Conservation (phyloP, 2,888 invertebrate genomes). For the Trissolcus brochymenae region DNA sequence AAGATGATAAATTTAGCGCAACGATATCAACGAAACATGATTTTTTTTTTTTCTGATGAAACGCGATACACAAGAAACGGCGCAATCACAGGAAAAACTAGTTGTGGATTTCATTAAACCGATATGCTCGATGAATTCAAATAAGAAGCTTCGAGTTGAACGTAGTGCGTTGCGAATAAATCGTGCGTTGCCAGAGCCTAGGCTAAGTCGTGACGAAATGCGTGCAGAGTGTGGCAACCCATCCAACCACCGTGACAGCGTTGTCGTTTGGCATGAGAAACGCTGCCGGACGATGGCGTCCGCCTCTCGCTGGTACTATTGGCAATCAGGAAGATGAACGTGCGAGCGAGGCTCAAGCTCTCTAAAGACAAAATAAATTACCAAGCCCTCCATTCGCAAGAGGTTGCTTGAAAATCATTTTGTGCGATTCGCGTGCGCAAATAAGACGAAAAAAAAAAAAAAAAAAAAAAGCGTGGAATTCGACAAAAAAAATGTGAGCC, state of each 20-base stretch:
- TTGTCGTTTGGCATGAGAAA: conserved; percentile 40
- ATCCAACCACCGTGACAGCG: conserved; percentile 25
- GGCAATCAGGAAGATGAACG: conserved; percentile 66
- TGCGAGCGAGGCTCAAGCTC: conserved; percentile 57
- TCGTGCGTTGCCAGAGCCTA: not conserved
- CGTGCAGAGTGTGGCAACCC: conserved; percentile 21
- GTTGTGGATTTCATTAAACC: conserved; percentile 46
- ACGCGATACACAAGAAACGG: conserved; percentile 18
- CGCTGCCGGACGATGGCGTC: conserved; percentile 53
- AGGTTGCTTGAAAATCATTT: conserved; percentile 65
- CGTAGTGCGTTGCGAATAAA: conserved; percentile 14
- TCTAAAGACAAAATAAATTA: conserved; percentile 69
- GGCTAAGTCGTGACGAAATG: conserved; percentile 14
- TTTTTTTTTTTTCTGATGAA: conserved; percentile 10
- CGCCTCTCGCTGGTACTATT: conserved; percentile 60
- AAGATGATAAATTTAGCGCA: conserved; percentile 61
- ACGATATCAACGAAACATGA: conserved; percentile 50
- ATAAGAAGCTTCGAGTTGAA: conserved; percentile 13
- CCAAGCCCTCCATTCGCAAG: conserved; percentile 57
- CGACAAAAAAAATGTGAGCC: conserved; percentile 9
- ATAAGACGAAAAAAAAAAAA: not conserved
- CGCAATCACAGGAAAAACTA: conserved; percentile 35
- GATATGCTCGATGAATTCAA: conserved; percentile 58
- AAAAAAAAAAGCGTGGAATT: conserved; percentile 6
- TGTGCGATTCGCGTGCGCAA: conserved; percentile 39